Percentiles rank a stretch among this genome's conserved stretches.
Conservation (phyloP, 2,797 vertebrate genomes). For the Gymnoscopelus microlampas region DNA sequence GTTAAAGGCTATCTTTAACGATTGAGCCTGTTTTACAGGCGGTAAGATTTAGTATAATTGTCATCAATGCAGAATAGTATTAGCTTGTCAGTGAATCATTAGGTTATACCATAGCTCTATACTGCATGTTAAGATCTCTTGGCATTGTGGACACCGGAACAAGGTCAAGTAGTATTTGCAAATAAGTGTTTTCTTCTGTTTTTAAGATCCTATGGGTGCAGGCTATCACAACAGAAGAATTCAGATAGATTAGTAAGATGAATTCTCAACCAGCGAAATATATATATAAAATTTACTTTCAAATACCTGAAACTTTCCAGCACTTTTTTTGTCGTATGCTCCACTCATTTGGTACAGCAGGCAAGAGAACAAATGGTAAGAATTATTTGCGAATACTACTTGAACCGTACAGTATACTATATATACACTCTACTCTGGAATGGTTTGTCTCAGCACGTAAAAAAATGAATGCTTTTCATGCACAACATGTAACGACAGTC, state of each 20-base stretch:
- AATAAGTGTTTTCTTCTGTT: constrained; percentile 1
- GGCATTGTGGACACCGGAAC: constrained; percentile 7
- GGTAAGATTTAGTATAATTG: too few species aligned
- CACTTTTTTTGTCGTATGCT: neutral
- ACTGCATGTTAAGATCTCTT: constrained; percentile 17
- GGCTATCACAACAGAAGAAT: neutral
- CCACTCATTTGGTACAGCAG: neutral
- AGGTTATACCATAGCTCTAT: neutral
- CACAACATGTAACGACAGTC: constrained; percentile 18
- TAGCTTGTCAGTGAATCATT: neutral
- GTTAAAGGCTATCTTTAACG: too few species aligned
- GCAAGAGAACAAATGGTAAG: neutral
- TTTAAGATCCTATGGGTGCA: neutral
- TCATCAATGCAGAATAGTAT: too few species aligned
- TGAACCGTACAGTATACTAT: neutral
- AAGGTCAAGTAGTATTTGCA: constrained; percentile 1
- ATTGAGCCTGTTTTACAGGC: too few species aligned
- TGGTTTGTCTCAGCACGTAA: constrained; percentile 14
- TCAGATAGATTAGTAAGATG: neutral
- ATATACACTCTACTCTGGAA: constrained; percentile 6
- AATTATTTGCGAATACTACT: neutral
- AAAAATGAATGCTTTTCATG: constrained; percentile 58
- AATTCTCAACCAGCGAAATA: neutral
- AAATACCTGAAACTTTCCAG: constrained; percentile 18
- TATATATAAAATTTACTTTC: neutral